These are phyloP conservation scores for Sporophila hypoxantha DNA, from an alignment of 2,113 vertebrate genomes.

Conservation along the genomic window DNA sequence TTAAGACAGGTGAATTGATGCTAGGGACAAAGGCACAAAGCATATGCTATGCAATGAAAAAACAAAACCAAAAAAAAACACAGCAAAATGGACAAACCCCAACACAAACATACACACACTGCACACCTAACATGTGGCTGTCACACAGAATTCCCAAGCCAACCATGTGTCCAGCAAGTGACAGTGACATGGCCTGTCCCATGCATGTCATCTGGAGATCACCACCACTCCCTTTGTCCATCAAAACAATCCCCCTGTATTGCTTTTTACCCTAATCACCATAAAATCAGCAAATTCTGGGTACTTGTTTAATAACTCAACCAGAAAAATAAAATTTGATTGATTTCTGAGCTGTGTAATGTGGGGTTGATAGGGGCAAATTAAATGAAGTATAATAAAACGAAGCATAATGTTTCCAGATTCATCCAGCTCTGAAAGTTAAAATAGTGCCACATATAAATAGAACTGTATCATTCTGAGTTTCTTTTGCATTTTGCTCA, in stretches of 20 bases:
- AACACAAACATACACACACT: background rate
- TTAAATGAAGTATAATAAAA: background rate
- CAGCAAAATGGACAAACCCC: background rate
- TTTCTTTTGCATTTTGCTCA: background rate
- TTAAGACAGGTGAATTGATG: background rate
- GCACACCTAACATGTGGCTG: background rate
- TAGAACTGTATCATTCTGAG: background rate
- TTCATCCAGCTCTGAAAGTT: background rate
- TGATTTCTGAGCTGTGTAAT: background rate
- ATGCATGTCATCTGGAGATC: background rate
- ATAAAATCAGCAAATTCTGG: background rate
- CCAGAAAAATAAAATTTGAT: background rate
- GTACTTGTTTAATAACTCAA: background rate
- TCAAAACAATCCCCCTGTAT: background rate
- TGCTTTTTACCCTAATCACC: too few relatives aligned
- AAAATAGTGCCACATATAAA: background rate
- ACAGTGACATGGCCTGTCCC: too few relatives aligned
- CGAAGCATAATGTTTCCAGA: background rate
- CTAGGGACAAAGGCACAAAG: background rate
- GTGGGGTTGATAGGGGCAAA: background rate
- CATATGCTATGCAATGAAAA: background rate
- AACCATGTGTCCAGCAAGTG: rapidly evolving
- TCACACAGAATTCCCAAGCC: background rate
- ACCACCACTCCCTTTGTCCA: too few relatives aligned
- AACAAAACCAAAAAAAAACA: too few relatives aligned